These are phyloP conservation scores for Nomada fucata DNA, from an alignment of 2,888 invertebrate genomes.

Conservation along the genomic window DNA sequence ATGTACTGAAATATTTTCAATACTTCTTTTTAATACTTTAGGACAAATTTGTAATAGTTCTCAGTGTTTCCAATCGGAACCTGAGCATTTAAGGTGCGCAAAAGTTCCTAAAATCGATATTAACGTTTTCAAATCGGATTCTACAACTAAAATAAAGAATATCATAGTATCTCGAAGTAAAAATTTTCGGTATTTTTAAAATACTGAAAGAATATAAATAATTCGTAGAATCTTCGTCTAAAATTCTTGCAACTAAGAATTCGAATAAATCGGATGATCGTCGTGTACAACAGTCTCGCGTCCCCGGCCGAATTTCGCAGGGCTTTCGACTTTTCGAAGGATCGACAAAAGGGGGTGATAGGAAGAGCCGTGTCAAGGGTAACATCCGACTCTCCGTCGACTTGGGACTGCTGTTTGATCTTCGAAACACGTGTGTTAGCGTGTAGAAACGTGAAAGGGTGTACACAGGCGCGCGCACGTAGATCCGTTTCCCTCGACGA, in stretches of 20 bases:
- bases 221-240: not conserved
- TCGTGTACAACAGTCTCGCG: not conserved
- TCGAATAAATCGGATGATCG: conserved; percentile 7
- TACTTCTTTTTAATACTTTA: too few species aligned
- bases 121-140: too few species aligned
- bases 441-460: not conserved
- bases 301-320: not conserved
- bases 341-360: not conserved
- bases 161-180: too few species aligned
- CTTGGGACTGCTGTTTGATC: conserved; percentile 50
- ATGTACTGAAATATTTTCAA: too few species aligned
- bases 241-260: not conserved
- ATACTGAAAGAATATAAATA: not conserved
- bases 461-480: not conserved
- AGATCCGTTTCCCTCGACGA: conserved; percentile 2
- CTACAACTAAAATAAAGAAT: too few species aligned
- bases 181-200: not conserved
- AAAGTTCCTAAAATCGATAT: too few species aligned
- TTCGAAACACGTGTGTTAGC: conserved; percentile 11
- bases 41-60: too few species aligned
- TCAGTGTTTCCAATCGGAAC: too few species aligned
- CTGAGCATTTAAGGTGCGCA: too few species aligned
- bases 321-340: conserved; percentile 31
- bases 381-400: conserved; percentile 4
- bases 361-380: conserved; percentile 23